Evolutionary conservation across 2,888 invertebrate genomes (phyloP).

Genomic region (Folsomia manolachei): DNA sequence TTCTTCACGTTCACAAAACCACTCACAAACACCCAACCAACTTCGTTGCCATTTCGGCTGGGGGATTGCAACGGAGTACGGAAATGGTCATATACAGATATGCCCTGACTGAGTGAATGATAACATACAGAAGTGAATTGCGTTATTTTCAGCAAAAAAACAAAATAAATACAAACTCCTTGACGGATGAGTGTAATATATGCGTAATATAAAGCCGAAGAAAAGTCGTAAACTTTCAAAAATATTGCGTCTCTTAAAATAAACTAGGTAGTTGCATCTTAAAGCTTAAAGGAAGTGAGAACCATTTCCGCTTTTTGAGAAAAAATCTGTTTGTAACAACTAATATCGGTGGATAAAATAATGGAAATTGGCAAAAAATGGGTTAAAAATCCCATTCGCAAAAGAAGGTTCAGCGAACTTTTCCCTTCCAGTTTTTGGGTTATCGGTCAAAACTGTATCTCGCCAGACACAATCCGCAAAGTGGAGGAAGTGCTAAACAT

Average conservation of each 20-base stretch:
- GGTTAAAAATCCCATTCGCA: background rate
- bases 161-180: too few relatives aligned
- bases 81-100: too few relatives aligned
- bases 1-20: conserved; percentile 1
- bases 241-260: background rate
- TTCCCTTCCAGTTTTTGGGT: background rate
- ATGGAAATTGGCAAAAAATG: background rate
- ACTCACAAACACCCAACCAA: background rate
- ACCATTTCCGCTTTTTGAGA: background rate
- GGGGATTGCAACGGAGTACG: too few relatives aligned
- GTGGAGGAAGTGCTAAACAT: too few relatives aligned
- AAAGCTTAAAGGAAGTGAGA: background rate
- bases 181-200: too few relatives aligned
- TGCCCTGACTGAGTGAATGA: too few relatives aligned
- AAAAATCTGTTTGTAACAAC: background rate
- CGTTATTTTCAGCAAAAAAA: background rate
- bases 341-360: too few relatives aligned
- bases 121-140: background rate
- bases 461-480: background rate
- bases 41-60: background rate
- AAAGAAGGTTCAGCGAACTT: background rate
- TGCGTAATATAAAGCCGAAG: too few relatives aligned
- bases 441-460: background rate
- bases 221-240: background rate
- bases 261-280: background rate